Percentiles rank a stretch among this genome's conserved stretches.
phyloP scores from a whole-genome alignment of 2,113 vertebrate genomes.

The Oenanthe melanoleuca region DNA sequence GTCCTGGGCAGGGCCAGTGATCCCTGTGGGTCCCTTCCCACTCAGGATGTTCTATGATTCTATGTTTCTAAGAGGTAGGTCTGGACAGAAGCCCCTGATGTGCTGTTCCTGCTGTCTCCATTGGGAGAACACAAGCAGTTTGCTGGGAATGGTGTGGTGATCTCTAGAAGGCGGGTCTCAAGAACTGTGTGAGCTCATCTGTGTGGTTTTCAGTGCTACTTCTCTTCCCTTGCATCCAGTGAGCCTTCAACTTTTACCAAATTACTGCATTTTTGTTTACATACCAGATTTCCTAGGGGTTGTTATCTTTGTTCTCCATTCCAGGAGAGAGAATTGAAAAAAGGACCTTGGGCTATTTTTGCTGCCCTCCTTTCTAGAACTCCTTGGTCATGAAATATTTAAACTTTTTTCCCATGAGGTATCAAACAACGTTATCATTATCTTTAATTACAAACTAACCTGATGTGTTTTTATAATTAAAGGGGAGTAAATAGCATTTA shows the following conservation, averaged over 20 bases:
- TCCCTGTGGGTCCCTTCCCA: neutral
- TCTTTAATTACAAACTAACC: conserved; percentile 63
- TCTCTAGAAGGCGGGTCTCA: neutral
- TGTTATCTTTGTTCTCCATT: neutral
- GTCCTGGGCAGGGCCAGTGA: neutral
- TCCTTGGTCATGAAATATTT: conserved; percentile 19
- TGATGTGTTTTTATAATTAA: conserved; percentile 51
- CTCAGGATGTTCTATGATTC: neutral
- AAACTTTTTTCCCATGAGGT: conserved; percentile 45
- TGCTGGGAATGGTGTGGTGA: neutral
- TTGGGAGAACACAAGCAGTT: neutral
- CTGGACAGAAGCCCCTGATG: neutral
- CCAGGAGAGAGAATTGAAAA: neutral
- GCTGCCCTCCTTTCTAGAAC: neutral
- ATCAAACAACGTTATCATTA: conserved; percentile 60
- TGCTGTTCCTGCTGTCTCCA: neutral
- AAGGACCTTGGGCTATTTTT: neutral
- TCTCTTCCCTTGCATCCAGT: neutral
- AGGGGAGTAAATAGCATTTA: conserved; percentile 35
- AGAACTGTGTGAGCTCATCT: neutral
- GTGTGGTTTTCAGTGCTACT: neutral
- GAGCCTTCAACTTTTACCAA: neutral
- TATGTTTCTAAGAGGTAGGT: neutral
- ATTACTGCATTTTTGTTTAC: neutral
- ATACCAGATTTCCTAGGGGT: neutral